Evolutionary conservation across 2,888 invertebrate species (phyloP), one percentile per base, ranked within the genome.

Genomic region (Ceramica pisi): DNA sequence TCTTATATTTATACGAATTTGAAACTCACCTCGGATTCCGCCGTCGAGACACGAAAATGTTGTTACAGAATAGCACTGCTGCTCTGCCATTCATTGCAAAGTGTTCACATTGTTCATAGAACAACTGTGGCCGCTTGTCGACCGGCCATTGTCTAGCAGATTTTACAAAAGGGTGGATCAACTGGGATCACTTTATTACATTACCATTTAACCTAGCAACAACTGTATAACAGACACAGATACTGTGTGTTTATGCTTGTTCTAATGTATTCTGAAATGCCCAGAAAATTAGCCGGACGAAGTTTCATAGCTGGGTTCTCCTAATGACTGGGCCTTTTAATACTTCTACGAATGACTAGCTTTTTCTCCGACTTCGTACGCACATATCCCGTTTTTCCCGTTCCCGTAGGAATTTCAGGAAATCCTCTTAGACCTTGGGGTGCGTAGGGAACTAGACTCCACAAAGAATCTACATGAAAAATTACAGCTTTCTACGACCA

Each of bases 141-240:
- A 19, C 44, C 44, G 6, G 14, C 56, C 46, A 74, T 80, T 76
- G 80, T 79, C 41, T 61, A 26, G 31, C 31, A 48, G 71, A 71
- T 53, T 60, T 44, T 9, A 71, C 74, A 78, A 74, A 78, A 31
- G 78, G 41, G 14, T 48, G 41, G 48, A 78, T 78, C 60, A 78
- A 74, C 57, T 38, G 50, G 72, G 50, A 50, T 57, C 50, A 12
- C 44, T 69, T 50, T 70, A 77, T 46, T 23, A 50, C 41, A n/a
- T 12, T n/a, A 55, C 26, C 31, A 48, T 53, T 19, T 41, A 57
- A 31, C 16, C 7, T 12, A 46, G 21, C 38, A 44, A 26, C 50
- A 44, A 31, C 38, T 16, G 16, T 67, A n/a, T 56, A 35, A 35
- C 31, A 23, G 21, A 23, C 16, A 9, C 26, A 53, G 9, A 53